Conservation (phyloP, 2,797 vertebrate species). For the Margarornis squamiger region DNA sequence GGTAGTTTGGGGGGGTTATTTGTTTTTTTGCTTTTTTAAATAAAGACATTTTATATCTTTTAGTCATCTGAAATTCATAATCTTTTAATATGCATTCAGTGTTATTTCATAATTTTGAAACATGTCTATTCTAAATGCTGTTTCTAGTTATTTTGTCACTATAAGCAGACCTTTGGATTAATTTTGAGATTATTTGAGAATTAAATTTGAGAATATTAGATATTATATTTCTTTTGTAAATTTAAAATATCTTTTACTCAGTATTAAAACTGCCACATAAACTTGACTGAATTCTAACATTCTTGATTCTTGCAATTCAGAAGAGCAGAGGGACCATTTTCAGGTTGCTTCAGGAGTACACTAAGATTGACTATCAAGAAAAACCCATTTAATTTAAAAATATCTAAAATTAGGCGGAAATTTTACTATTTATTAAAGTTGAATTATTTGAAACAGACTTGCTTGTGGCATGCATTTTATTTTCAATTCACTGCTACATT, state of each 20-base stretch:
- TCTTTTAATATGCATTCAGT: not conserved
- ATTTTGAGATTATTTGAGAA: not conserved
- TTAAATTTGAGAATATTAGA: not conserved
- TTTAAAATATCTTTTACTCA: not conserved
- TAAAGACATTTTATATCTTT: not conserved
- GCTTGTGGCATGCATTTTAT: not conserved
- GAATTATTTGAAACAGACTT: not conserved
- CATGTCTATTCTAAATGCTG: not conserved
- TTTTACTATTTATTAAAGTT: not conserved
- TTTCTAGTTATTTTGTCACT: not conserved
- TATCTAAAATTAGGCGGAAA: not conserved
- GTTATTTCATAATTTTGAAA: not conserved
- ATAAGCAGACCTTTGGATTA: not conserved
- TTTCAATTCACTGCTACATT: not conserved
- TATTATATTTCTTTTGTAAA: not conserved
- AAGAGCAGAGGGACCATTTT: not conserved
- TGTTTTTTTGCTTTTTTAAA: not conserved
- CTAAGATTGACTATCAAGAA: not conserved
- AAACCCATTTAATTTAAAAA: not conserved
- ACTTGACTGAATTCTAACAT: not conserved
- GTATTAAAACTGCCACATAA: not conserved
- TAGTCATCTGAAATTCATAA: not conserved
- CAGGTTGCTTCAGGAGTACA: not conserved
- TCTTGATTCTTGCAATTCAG: not conserved
- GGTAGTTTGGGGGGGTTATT: not conserved